These are phyloP conservation scores for Ptilodon capucinus DNA, from an alignment of 2,888 invertebrate genomes.

Conservation along the genomic window DNA sequence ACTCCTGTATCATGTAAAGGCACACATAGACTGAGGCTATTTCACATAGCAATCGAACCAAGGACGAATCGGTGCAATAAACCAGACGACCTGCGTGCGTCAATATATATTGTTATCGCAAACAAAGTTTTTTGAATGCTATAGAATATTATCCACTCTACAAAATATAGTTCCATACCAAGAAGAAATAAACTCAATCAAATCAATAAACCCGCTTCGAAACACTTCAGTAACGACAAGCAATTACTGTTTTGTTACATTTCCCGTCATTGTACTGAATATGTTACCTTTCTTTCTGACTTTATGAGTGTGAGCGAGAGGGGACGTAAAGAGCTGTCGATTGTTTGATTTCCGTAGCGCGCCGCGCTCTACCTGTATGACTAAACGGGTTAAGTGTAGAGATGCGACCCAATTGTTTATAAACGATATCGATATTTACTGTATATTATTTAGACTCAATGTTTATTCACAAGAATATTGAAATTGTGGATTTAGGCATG, in stretches of 20 bases:
- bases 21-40: no score
- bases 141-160: no score
- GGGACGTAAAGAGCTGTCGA: slow-evolving; percentile 31
- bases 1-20: no score
- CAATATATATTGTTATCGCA: no score
- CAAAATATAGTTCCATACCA: no score
- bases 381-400: slow-evolving; percentile 45
- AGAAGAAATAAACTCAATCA: neutral
- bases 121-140: no score
- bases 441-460: no score
- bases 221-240: slow-evolving; percentile 19
- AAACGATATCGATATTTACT: slow-evolving; percentile 11
- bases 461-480: no score
- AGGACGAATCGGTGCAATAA: no score
- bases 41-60: no score
- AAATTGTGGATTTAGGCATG: no score
- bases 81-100: no score
- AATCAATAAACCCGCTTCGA: neutral
- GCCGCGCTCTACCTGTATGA: slow-evolving; percentile 49
- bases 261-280: slow-evolving; percentile 4
- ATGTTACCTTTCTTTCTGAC: slow-evolving; percentile 3
- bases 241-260: slow-evolving; percentile 31
- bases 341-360: slow-evolving; percentile 61
- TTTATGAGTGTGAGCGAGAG: slow-evolving; percentile 10
- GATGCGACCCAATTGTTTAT: slow-evolving; percentile 14